Evolutionary conservation across 1,140 invertebrate species (phyloP).

Genomic region (Zaprionus camerounensis): DNA sequence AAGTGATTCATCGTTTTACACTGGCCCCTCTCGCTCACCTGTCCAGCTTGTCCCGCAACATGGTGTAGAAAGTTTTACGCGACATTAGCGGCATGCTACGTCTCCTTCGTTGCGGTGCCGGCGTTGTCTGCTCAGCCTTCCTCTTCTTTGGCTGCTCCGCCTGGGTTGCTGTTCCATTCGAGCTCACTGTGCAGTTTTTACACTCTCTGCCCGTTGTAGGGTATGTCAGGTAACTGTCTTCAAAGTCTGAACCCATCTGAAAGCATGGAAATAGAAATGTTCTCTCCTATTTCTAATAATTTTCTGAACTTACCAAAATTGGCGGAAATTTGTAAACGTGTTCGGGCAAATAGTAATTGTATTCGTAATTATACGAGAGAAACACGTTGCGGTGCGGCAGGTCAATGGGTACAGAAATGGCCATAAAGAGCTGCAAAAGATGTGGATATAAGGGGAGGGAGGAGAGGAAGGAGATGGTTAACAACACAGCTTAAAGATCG

Average conservation of each 20-base stretch:
- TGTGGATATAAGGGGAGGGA: neutral
- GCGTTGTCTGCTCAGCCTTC: neutral
- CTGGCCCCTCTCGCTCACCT: conserved; percentile 34
- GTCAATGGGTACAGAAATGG: conserved; percentile 89
- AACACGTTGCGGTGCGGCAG: conserved; percentile 89
- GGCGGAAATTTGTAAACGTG: conserved; percentile 72
- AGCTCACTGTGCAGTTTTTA: conserved; percentile 45
- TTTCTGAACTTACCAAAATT: conserved; percentile 60
- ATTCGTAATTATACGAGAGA: conserved; percentile 91
- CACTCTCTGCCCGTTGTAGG: conserved; percentile 51
- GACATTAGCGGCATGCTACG: conserved; percentile 53
- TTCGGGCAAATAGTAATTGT: conserved; percentile 86
- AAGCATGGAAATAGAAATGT: neutral
- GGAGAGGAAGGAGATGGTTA: neutral
- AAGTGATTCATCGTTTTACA: neutral
- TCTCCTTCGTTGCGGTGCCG: conserved; percentile 25
- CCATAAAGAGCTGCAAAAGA: conserved; percentile 86
- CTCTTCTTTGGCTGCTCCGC: neutral
- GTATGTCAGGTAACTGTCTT: conserved; percentile 65
- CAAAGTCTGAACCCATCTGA: conserved; percentile 62
- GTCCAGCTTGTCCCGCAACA: conserved; percentile 67
- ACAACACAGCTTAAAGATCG: neutral
- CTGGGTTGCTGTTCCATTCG: conserved; percentile 1
- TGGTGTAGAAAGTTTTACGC: conserved; percentile 64
- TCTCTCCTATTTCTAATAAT: conserved; percentile 2